These are phyloP conservation scores for Rugalucina vietnamica DNA, from an alignment of 2,888 invertebrate species.

Conservation along the genomic window DNA sequence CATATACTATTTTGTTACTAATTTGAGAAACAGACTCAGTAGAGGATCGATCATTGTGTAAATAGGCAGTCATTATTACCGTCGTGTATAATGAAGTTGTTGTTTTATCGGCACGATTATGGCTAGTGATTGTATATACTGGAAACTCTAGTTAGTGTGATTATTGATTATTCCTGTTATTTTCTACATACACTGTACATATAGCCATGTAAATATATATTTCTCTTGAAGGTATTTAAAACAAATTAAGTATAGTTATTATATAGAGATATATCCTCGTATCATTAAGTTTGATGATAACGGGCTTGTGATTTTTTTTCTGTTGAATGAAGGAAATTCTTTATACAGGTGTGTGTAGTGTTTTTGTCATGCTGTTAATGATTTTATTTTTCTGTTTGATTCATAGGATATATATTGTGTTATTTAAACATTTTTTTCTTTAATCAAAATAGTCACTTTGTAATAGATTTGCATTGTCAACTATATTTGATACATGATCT, in stretches of 20 bases:
- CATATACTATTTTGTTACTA: slow-evolving; percentile 9
- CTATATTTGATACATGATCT: slow-evolving; percentile 1
- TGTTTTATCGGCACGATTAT: not conserved
- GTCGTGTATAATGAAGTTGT: not conserved
- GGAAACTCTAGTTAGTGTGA: slow-evolving; percentile 18
- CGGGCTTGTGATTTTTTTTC: slow-evolving; percentile 5
- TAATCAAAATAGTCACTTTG: slow-evolving; percentile 57
- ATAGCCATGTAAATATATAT: slow-evolving; percentile 60
- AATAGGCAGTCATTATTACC: not conserved
- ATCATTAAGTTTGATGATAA: not conserved
- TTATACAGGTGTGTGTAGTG: slow-evolving; percentile 5
- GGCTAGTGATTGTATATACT: slow-evolving; percentile 20
- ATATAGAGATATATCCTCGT: slow-evolving; percentile 14
- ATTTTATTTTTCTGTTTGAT: slow-evolving; percentile 19
- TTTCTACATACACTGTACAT: slow-evolving; percentile 44
- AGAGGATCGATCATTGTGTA: not conserved
- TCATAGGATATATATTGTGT: slow-evolving; percentile 61
- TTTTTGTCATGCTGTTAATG: slow-evolving; percentile 15
- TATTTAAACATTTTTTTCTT: slow-evolving; percentile 62
- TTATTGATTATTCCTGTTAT: slow-evolving; percentile 42
- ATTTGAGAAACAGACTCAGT: not conserved
- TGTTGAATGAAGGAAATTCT: slow-evolving; percentile 3
- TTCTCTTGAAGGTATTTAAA: slow-evolving; percentile 52
- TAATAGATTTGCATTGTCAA: slow-evolving; percentile 4
- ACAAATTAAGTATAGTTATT: slow-evolving; percentile 15